Evolutionary conservation across 2,888 invertebrate genomes (phyloP).

Genomic region (Philonicus albiceps): DNA sequence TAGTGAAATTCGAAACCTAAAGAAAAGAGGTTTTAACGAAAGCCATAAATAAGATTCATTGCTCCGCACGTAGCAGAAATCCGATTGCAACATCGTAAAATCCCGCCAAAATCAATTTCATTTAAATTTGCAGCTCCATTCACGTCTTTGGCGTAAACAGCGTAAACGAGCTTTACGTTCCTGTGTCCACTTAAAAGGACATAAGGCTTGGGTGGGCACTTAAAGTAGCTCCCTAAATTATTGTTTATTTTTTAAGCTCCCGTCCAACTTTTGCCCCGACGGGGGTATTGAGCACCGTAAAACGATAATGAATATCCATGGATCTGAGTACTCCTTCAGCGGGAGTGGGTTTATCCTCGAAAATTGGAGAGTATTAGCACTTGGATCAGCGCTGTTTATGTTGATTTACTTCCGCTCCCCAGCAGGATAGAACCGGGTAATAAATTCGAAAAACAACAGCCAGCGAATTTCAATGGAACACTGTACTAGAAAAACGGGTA

Average conservation of each 20-base stretch:
- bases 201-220: background rate
- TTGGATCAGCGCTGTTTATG: conserved; percentile 18
- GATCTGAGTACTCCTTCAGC: background rate
- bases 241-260: conserved; percentile 10
- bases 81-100: background rate
- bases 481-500: background rate
- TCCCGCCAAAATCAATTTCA: background rate
- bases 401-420: conserved; percentile 22
- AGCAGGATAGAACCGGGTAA: conserved; percentile 24
- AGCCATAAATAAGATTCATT: background rate
- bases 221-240: background rate
- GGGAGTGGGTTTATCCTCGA: background rate
- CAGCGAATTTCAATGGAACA: conserved; percentile 15
- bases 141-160: conserved; percentile 5
- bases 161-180: background rate
- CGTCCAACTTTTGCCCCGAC: background rate
- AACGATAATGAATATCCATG: conserved; percentile 17
- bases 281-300: background rate
- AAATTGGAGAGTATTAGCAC: conserved; percentile 25
- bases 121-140: background rate
- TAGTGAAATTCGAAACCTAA: background rate
- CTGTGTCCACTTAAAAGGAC: background rate
- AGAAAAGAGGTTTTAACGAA: background rate
- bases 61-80: background rate
- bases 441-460: conserved; percentile 31